Evolutionary conservation across 1,140 invertebrate genomes (phyloP), one percentile per base, ranked within the genome.

Genomic region (Acarapis woodi): DNA sequence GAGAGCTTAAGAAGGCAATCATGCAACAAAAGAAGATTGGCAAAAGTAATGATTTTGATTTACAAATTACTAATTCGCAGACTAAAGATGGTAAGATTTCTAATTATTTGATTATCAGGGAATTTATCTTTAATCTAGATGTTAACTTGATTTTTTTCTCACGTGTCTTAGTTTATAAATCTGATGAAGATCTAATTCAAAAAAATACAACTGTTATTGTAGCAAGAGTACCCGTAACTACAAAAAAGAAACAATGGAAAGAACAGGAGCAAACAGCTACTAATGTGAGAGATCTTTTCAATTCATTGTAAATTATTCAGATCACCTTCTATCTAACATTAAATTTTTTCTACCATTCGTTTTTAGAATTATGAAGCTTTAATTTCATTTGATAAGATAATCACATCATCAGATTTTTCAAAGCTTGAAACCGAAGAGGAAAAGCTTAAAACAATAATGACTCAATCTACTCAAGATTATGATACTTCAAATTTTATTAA

Each of bases 151-250:
- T 41, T 40, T 14, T 25, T 16, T 23, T 37, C 16, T n/a, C 34
- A 39, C 19, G 23, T 42, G 18, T 16, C 29, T 8, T 56, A 90
- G 82, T 80, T 49, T 90, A 90, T 58, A 66, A 68, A 20, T 75
- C 88, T 61, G 77, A 88, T 49, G 69, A 68, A 48, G 67, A 70
- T 14, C 61, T 93, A 40, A 88, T 96, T 49, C 79, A 85, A 14
- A 88, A 90, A 59, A 96, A 96, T 56, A 83, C 85, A 36, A 90
- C 85, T 26, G 65, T 96, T n/a, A 73, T 93, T 42, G 78, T 96
- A 40, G 73, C 80, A 23, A 62, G 88, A 53, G 68, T 94, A 40
- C 87, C 85, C 15, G 58, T 85, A 23, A 64, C 70, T 33, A 49
- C 50, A 43, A 48, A 48, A 32, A 10, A 61, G 59, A 45, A 53